phyloP scores from a whole-genome alignment of 2,888 invertebrate genomes.

The Limulus polyphemus region DNA sequence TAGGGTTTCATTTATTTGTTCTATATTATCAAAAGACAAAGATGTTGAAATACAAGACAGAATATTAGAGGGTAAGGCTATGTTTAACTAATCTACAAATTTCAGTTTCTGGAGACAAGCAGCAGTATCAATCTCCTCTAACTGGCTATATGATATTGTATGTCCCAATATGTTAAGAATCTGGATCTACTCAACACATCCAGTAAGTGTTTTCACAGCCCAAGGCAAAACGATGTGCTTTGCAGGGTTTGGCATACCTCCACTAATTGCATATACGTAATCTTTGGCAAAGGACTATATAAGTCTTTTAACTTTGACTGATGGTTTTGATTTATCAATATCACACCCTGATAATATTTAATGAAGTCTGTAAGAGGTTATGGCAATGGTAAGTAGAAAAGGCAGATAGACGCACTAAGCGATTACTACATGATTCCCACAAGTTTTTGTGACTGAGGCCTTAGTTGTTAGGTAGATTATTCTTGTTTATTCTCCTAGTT shows the following conservation, averaged over 20 bases:
- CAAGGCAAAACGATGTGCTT: not conserved
- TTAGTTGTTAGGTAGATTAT: no score
- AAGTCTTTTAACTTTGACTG: not conserved
- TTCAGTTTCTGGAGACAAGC: not conserved
- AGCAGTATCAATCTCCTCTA: slow-evolving; percentile 1
- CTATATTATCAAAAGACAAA: slow-evolving; percentile 27
- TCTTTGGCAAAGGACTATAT: not conserved
- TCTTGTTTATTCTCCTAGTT: no score
- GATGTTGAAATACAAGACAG: slow-evolving; percentile 15
- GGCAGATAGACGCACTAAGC: no score
- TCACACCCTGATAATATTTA: no score
- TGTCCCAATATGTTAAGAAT: not conserved
- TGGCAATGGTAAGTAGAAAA: no score
- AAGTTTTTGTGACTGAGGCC: no score
- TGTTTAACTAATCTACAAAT: not conserved
- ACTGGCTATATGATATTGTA: not conserved
- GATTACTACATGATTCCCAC: no score
- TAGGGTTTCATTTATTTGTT: slow-evolving; percentile 24
- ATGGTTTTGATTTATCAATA: no score
- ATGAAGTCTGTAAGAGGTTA: no score
- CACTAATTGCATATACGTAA: not conserved
- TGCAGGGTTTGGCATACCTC: not conserved
- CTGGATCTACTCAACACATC: not conserved
- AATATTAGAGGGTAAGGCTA: slow-evolving; percentile 12
- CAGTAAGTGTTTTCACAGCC: slow-evolving; percentile 1